Base-by-base conservation (phyloP, 2,888 invertebrate species). In the Thyatira batis region DNA sequence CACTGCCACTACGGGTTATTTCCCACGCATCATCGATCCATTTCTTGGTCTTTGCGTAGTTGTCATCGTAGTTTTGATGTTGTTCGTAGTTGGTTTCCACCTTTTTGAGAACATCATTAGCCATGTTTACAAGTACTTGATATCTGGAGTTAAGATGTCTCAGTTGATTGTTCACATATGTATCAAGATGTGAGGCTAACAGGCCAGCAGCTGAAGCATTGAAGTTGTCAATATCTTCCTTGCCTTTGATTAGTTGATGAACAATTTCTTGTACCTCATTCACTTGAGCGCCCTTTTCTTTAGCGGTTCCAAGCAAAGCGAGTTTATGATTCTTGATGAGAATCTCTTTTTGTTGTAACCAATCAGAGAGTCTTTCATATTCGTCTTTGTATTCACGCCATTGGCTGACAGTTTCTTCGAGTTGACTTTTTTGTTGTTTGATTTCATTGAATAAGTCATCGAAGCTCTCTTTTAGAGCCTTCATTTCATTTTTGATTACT, bases 381-480 rank as follows among this genome's bases (percentile, higher is more conserved):
- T 98, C 98, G 76, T 98, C 98, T 84, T 98, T 98, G 87, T 97
- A 98, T 58, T 97, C 96, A 53, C 97, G 94, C 96, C 97, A 97
- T 74, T 97, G 96, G 51, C 93, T 93, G 56, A 97, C 94, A 2
- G 96, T 97, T 2, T 94, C 94, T 86, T 97, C 97, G 20, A 98
- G 82, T 78, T 96, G 95, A 65, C 95, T 95, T 76, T 97, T 97
- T 79, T 97, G 97, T 69, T 96, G 94, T 74, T 95, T 95, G 30
- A 98, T 95, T 76, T 98, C 97, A 83, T 95, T 95, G 82, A 98
- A 98, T 5, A 98, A 88, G 61, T 94, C 93, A 71, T 97, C 95
- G 70, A 98, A 98, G 68, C 95, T 96, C 83, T 97, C 97, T 61
- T 95, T 95, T 13, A 97, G 84, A 0, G 97, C 96, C 73, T 96